These are phyloP conservation scores for Mimumesa dahlbomi DNA, from an alignment of 2,888 invertebrate species.

Conservation along the genomic window DNA sequence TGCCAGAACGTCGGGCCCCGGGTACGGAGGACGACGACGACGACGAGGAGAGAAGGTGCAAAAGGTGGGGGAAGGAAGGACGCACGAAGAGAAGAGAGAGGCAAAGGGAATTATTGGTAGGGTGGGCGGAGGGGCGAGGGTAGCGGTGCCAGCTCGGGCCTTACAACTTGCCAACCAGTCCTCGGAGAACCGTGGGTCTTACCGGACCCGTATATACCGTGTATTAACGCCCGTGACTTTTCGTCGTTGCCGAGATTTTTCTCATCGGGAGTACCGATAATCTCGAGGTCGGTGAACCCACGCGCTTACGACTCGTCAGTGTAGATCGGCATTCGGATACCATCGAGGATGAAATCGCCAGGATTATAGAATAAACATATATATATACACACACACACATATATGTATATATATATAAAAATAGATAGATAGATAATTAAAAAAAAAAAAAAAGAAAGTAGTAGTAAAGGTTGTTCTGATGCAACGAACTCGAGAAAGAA, in stretches of 20 bases:
- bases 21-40: constrained; percentile 63
- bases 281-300: constrained; percentile 49
- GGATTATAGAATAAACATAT: constrained; percentile 55
- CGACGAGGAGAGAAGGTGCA: constrained; percentile 54
- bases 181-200: constrained; percentile 75
- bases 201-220: constrained; percentile 56
- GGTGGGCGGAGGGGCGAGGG: constrained; percentile 65
- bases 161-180: constrained; percentile 73
- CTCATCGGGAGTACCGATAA: constrained; percentile 28
- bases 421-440: neutral
- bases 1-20: constrained; percentile 75
- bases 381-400: no score
- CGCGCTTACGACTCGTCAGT: constrained; percentile 17
- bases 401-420: no score
- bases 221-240: constrained; percentile 50
- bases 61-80: constrained; percentile 60
- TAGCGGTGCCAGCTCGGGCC: constrained; percentile 73
- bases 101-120: constrained; percentile 44
- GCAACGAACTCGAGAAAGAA: constrained; percentile 4
- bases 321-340: constrained; percentile 1
- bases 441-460: neutral
- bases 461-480: constrained; percentile 6
- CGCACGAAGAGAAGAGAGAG: constrained; percentile 57
- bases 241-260: constrained; percentile 46
- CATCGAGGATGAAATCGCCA: constrained; percentile 51